Evolutionary conservation across 2,888 invertebrate genomes (phyloP).

Genomic region (Oligia fasciuncula): DNA sequence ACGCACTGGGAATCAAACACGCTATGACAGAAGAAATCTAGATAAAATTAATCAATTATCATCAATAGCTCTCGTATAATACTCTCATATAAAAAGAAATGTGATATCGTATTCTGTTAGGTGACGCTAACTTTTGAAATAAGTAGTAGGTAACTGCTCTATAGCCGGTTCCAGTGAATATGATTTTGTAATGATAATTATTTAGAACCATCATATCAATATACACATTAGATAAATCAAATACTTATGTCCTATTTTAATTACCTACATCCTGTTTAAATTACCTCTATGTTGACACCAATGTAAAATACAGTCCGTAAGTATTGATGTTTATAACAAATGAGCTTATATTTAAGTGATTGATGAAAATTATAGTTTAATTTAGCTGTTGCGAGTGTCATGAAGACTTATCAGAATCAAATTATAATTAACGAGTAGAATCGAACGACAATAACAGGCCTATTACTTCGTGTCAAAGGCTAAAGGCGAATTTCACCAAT

Average conservation of each 20-base stretch:
- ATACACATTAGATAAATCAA: not conserved
- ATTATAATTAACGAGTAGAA: not conserved
- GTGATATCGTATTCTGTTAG: not conserved
- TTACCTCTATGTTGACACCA: not conserved
- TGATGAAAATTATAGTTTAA: conserved; percentile 24
- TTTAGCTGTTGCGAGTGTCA: not conserved
- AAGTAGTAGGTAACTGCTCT: no score
- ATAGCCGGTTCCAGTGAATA: not conserved
- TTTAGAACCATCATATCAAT: not conserved
- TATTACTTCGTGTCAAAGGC: not conserved
- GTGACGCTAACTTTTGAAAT: not conserved
- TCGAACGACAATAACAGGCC: not conserved
- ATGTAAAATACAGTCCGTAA: conserved; percentile 2
- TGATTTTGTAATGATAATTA: not conserved
- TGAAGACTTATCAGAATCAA: not conserved
- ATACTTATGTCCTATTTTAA: conserved; percentile 10
- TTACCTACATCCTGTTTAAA: not conserved
- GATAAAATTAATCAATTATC: not conserved
- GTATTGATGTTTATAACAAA: conserved; percentile 7
- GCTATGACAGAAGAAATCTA: conserved; percentile 28
- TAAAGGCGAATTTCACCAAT: not conserved
- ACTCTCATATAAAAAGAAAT: not conserved
- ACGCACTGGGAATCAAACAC: conserved; percentile 66
- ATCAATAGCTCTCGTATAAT: not conserved
- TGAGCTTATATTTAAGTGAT: conserved; percentile 2